These are phyloP conservation scores for Boulengeromyrus knoepffleri DNA, from an alignment of 2,113 vertebrate species.

Conservation along the genomic window DNA sequence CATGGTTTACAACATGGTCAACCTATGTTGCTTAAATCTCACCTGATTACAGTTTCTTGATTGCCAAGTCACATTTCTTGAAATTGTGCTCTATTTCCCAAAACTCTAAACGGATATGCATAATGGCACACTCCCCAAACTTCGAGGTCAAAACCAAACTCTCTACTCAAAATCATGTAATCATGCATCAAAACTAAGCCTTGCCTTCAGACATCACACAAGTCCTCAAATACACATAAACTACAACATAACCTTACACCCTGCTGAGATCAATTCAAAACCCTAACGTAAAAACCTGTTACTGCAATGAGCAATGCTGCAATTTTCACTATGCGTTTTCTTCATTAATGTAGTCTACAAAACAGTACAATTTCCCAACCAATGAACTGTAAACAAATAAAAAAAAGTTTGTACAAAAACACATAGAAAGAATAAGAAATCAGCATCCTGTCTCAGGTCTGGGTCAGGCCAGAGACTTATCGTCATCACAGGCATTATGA, in stretches of 20 bases:
- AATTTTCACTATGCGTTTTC: background rate
- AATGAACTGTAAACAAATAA: too few relatives aligned
- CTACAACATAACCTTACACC: background rate
- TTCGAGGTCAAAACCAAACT: background rate
- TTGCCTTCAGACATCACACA: background rate
- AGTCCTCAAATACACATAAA: background rate
- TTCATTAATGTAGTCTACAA: background rate
- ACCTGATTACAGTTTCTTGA: background rate
- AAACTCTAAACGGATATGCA: background rate
- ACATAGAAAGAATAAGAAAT: background rate
- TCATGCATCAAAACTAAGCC: background rate
- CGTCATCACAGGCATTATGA: slow-evolving; percentile 3
- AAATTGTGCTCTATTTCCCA: background rate
- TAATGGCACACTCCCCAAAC: background rate
- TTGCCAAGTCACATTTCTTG: too few relatives aligned
- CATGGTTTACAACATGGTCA: background rate
- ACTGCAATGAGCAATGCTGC: background rate
- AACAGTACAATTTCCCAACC: background rate
- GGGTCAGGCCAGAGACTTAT: slow-evolving; percentile 16
- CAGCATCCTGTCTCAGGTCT: background rate
- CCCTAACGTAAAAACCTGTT: too few relatives aligned
- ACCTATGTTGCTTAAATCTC: too few relatives aligned
- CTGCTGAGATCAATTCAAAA: background rate
- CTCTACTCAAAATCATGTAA: background rate
- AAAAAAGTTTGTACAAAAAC: too few relatives aligned